Evolutionary conservation across 2,888 invertebrate genomes (phyloP).

Genomic region (Amphipoea oculea): DNA sequence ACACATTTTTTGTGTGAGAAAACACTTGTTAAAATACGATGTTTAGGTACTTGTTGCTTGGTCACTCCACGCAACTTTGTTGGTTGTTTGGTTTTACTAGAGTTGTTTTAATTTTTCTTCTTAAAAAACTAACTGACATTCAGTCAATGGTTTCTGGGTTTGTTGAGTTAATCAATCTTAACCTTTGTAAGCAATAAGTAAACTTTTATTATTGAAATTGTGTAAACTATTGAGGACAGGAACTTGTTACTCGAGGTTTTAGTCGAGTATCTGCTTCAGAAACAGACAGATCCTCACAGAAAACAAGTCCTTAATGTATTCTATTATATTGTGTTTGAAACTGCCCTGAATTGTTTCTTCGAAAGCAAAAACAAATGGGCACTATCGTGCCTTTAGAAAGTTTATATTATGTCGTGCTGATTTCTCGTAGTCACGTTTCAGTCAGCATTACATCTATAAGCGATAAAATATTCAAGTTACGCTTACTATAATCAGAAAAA

Average conservation of each 20-base stretch:
- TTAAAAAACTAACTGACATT: not conserved
- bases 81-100: not conserved
- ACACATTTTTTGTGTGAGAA: not conserved
- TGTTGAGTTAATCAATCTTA: not conserved
- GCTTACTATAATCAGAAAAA: not conserved
- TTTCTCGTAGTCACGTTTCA: not conserved
- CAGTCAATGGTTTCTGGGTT: slow-evolving; percentile 3
- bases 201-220: not conserved
- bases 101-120: not conserved
- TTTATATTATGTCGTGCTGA: slow-evolving; percentile 10
- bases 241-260: not conserved
- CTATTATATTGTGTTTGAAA: not conserved
- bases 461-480: slow-evolving; percentile 8
- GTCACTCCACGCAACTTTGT: not conserved
- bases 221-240: not conserved
- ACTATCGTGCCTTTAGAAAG: slow-evolving; percentile 23
- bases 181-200: not conserved
- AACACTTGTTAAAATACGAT: not conserved
- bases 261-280: not conserved
- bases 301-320: not conserved
- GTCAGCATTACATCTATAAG: slow-evolving; percentile 17
- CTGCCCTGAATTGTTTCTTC: not conserved
- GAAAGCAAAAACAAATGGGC: not conserved
- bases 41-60: not conserved
- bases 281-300: no score